Percentiles rank a stretch among this genome's conserved stretches.
Evolutionary conservation across 1,140 invertebrate species (phyloP).

Genomic region (Stratiolaelaps scimitus): DNA sequence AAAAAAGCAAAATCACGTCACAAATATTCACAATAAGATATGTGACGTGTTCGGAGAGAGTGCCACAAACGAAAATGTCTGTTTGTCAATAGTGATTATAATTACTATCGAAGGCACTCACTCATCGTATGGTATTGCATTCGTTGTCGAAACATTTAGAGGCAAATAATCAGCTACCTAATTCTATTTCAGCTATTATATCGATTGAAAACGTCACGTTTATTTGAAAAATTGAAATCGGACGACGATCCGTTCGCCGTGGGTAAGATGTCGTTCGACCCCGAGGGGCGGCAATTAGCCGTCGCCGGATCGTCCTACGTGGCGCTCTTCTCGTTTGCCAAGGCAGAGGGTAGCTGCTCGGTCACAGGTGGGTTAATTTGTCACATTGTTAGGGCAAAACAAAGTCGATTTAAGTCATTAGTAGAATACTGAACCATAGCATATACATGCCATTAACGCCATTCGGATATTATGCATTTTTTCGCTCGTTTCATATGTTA

Average conservation of each 20-base stretch:
- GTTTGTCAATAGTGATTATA: conserved; percentile 1
- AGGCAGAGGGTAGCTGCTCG: conserved; percentile 53
- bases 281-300: conserved; percentile 75
- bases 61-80: conserved; percentile 35
- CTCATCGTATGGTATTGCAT: not conserved
- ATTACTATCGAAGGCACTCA: too few species aligned
- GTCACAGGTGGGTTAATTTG: conserved; percentile 32
- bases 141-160: conserved; percentile 27
- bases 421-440: too few species aligned
- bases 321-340: conserved; percentile 85
- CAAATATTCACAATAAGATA: conserved; percentile 1
- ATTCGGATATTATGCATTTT: too few species aligned
- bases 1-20: too few species aligned
- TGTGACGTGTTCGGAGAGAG: not conserved
- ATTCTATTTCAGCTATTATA: conserved; percentile 86
- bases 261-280: conserved; percentile 75
- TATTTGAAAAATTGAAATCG: conserved; percentile 64
- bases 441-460: too few species aligned
- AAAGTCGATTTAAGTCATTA: too few species aligned
- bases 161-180: conserved; percentile 9
- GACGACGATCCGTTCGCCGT: conserved; percentile 86
- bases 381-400: conserved; percentile 31
- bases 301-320: conserved; percentile 84
- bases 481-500: conserved; percentile 30
- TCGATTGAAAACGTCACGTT: conserved; percentile 90